Evolutionary conservation across 2,888 invertebrate species (phyloP), one percentile per base, ranked within the genome.

Genomic region (Cremastinae sp.): DNA sequence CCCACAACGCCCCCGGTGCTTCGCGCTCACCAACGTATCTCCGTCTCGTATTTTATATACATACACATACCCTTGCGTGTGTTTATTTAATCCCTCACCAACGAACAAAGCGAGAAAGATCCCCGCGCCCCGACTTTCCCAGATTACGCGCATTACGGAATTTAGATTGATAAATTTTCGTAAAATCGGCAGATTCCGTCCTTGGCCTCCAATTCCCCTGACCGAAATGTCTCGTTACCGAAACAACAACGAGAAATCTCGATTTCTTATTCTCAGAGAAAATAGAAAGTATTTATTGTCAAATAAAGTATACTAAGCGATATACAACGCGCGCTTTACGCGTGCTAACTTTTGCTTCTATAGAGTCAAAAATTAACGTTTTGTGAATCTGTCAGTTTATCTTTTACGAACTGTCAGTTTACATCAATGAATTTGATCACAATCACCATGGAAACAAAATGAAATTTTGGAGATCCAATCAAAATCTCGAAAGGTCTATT

Each of bases 161-260:
- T 68, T 72, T 64, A 72, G 53, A 75, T 75, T 72, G 75, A 72
- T 72, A 68, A 68, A 75, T 73, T 69, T 76, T 69, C 64, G 38
- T 75, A 47, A 56, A 59, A 70, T 20, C 36, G 53, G 28, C 28
- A 28, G 5, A 28, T 28, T 61, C 53, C 8, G 43, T 38, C 51
- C 28, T 59, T 16, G 53, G 18, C 20, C 41, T 51, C 56, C 51
- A 28, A 2, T 41, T 70, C 20, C 51, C 45, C 68, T 76, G 54
- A 73, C 59, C 76, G 47, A 9, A 51, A 5, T 28, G 28, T 28
- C 28, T 28, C 28, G 28, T 28, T 28, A 28, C 2, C 28, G 28
- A 28, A 28, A 28, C 2, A 28, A 28, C 28, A 28, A 28, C 2
- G 28, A 28, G 0, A 7, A 20, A 51, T 49, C 49, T 12, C 12